Evolutionary conservation across 2,888 invertebrate genomes (phyloP), one percentile per base, ranked within the genome.

Genomic region (Ptychoptera albimana): DNA sequence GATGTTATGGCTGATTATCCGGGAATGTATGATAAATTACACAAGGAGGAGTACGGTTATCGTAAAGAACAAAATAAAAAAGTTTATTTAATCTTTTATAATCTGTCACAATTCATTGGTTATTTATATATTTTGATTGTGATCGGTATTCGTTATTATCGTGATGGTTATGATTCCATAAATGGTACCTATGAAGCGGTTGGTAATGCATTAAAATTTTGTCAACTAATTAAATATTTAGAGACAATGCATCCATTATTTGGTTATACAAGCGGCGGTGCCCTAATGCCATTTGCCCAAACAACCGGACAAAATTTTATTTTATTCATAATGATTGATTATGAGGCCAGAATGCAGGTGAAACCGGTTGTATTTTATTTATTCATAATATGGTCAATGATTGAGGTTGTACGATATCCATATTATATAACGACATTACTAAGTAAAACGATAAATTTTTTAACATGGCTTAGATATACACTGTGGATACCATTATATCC

Each of bases 401-500:
- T 88, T 40, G 94, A 96, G 67, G 60, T 93, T 12, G 73, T 91
- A 51, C 76, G 89, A 55, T 96, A 94, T 67, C 93, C 93, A 0
- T 96, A 82, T 65, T 96, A 96, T 66, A 79, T 93, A 57, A 70
- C 82, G 0, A 81, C 84, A 55, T 65, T 87, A 1, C 74, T 87
- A 55, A 79, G 84, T 46, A 75, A 74, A 23, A 78, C 87, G 47
- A 70, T 84, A 31, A 71, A 74, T 39, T 55, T 84, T 3, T 62
- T 96, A 8, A 93, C 89, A 0, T 96, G 94, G 94, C 65, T 96
- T 2, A 74, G 96, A 12, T 94, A 96, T 63, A 83, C 87, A 0
- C 72, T 89, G 45, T 97, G 94, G 94, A 87, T 96, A 51, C 80
- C 88, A 0, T 70, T 94, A 0, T 96, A 94, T 63, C 96, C 96